Base-by-base conservation (phyloP, 2,797 vertebrate species). In the Pampus argenteus region DNA sequence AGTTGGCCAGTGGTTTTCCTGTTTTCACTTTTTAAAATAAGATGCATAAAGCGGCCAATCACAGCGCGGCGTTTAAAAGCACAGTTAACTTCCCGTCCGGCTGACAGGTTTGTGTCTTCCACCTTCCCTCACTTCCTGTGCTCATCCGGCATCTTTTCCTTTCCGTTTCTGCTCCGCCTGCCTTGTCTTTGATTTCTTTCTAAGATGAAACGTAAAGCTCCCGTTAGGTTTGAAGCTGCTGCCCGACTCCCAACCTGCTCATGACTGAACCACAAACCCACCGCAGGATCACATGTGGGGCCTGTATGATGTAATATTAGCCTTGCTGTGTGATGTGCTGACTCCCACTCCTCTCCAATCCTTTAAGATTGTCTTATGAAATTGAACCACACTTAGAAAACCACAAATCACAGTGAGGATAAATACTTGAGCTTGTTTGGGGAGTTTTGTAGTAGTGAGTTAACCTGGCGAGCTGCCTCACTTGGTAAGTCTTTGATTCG, bases 221-320 rank as follows among this genome's bases (percentile, higher is more conserved):
- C 25, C 18, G 31, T 52, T 62, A 10, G 36, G 20, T 60, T 64
- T 40, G 11, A 54, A 45, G 61, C 34, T 1, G 3, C 29, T 14
- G 50, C 57, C 65, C n/a, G 18, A 68, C 70, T 83, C 85, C 84
- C 81, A 84, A 81, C 70, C 86, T 79, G 87, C 84, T 48, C 78
- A 55, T 50, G 80, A 79, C 45, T 20, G 6, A 61, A 26, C 63
- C 69, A 25, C 49, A 38, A 29, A 44, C 55, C 69, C 55, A 23
- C 28, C 36, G 17, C 73, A 57, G 79, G 79, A 81, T 59, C n/a
- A n/a, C n/a, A 22, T 18, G 14, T 57, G 26, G 36, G 58, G 66
- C 78, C 79, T 87, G 82, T 88, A 71, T 81, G 78, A 84, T 86
- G 84, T 89, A 74, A 82, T 84, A 66, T 75, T 79, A 86, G 74